Conservation (phyloP, 2,797 vertebrate species). For the Acanthurus lineatus region DNA sequence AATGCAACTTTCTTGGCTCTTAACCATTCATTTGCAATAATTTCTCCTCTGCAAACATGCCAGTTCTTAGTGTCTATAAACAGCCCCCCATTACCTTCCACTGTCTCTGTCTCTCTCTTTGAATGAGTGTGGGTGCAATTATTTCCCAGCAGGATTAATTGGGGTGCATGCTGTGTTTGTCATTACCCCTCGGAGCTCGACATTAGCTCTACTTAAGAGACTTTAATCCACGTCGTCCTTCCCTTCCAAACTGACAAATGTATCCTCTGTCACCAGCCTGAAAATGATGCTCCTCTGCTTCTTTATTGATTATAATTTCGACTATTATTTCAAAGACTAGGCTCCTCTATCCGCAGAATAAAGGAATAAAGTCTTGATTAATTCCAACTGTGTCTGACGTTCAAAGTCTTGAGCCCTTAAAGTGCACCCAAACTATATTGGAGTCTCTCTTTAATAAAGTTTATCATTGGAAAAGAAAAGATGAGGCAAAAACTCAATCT, state of each 20-base stretch:
- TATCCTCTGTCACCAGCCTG: slow-evolving; percentile 15
- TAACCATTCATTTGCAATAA: no score
- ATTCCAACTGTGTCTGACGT: slow-evolving; percentile 39
- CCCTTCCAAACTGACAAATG: slow-evolving; percentile 13
- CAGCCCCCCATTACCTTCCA: neutral
- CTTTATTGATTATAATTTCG: slow-evolving; percentile 44
- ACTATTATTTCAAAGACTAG: slow-evolving; percentile 6
- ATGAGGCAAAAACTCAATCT: slow-evolving; percentile 47
- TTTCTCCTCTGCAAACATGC: neutral
- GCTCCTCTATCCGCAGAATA: slow-evolving; percentile 12
- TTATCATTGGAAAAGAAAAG: slow-evolving; percentile 41
- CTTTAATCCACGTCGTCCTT: slow-evolving; percentile 33
- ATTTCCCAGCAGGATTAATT: slow-evolving; percentile 52
- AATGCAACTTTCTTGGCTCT: neutral
- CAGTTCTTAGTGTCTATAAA: neutral
- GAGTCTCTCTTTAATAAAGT: slow-evolving; percentile 57
- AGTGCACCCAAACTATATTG: slow-evolving; percentile 31
- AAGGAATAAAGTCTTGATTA: slow-evolving; percentile 39
- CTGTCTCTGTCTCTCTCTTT: slow-evolving; percentile 4
- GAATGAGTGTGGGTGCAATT: slow-evolving; percentile 55
- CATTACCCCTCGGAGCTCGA: slow-evolving; percentile 48
- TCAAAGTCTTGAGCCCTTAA: slow-evolving; percentile 31
- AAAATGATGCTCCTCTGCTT: slow-evolving; percentile 32
- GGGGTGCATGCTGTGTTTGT: slow-evolving; percentile 42
- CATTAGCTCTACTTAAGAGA: slow-evolving; percentile 50